These are phyloP conservation scores for Hassar affinis DNA, from an alignment of 2,113 vertebrate genomes.

Conservation along the genomic window DNA sequence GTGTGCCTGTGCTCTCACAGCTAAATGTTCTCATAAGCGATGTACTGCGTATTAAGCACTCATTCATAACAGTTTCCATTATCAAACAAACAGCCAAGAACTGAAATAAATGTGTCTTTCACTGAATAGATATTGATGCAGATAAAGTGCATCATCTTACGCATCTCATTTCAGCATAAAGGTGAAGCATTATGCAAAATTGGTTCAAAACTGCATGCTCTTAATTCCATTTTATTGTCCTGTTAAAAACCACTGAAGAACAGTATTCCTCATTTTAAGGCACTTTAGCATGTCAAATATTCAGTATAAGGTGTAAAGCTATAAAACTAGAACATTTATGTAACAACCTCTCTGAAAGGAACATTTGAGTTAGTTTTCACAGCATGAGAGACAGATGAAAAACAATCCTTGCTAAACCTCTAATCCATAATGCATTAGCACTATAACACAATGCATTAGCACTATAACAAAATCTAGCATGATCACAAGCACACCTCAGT, in stretches of 20 bases:
- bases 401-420: slow-evolving; percentile 6
- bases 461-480: slow-evolving; percentile 21
- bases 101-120: no score
- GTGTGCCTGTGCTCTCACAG: no score
- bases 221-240: neutral
- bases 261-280: neutral
- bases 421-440: slow-evolving; percentile 32
- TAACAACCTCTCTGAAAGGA: neutral
- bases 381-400: slow-evolving; percentile 10
- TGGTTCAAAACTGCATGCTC: neutral
- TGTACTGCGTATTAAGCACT: no score
- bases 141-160: neutral
- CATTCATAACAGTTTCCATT: no score
- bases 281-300: neutral
- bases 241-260: neutral
- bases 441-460: slow-evolving; percentile 25
- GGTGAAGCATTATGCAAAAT: neutral
- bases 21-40: no score
- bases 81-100: no score
- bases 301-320: neutral
- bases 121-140: no score
- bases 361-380: slow-evolving; percentile 13
- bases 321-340: slow-evolving; percentile 4
- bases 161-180: neutral
- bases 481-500: slow-evolving; percentile 6